Evolutionary conservation across 2,113 vertebrate species (phyloP), one percentile per base, ranked within the genome.

Genomic region (Vidua macroura): DNA sequence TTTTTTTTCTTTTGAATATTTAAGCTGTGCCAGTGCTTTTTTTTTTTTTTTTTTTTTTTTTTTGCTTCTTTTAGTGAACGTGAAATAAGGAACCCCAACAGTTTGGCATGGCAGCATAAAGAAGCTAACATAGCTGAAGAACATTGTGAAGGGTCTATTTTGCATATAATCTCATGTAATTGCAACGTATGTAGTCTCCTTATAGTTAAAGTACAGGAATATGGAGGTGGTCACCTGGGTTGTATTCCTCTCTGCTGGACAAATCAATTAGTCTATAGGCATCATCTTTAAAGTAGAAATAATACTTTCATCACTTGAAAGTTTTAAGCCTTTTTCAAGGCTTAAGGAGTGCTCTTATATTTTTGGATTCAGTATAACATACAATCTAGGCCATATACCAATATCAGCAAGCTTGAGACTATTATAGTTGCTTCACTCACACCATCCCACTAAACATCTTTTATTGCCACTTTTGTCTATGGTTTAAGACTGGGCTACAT

Each of bases 1-100:
- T 92, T 96, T 97, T 92, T 90, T 90, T 95, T 96, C 86, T 92
- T 96, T 97, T 92, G 85, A 95, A 96, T 97, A 90, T 79, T 92
- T 86, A 90, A 93, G 91, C 28, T 35, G 35, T 86, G 79, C 48
- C 62, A 64, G 63, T 49, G 79, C 39, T 7, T 39, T 25, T 16
- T 43, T 67, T 18, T 48, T 48, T 7, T 39, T 25, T 28, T 46
- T 49, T 62, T n/a, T 37, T 31, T 39, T 15, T 48, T 16, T 43
- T 67, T 18, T 48, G 1, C 8, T 4, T 72, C 24, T 90, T 90
- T 94, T 48, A 16, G 88, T 1, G 28, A 62, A 55, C 69, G 22
- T 62, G 64, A 76, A 93, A 93, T 68, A 91, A 91, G 59, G 24
- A 63, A 60, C 56, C n/a, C 23, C 25, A 53, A 60, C 31, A 41